Evolutionary conservation across 2,888 invertebrate genomes (phyloP).

Genomic region (Exocentrus adspersus): DNA sequence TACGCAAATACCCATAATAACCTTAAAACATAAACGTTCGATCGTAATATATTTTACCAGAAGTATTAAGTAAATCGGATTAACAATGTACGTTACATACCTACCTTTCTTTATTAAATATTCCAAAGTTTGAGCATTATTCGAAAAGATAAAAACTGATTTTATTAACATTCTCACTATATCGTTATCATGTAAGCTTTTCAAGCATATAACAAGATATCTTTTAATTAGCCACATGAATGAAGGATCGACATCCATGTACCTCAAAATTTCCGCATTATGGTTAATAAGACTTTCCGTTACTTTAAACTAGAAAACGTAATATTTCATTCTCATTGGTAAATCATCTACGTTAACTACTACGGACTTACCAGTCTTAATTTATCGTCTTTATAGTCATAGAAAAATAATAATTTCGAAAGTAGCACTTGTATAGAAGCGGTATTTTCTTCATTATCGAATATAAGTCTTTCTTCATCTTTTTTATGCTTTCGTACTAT

Average conservation of each 20-base stretch:
- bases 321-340: background rate
- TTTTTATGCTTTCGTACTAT: conserved; percentile 75
- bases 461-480: conserved; percentile 73
- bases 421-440: conserved; percentile 69
- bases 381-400: conserved; percentile 74
- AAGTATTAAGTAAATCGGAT: too few species aligned
- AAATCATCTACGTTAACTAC: background rate
- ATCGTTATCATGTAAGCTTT: conserved; percentile 47
- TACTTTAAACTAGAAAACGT: conserved; percentile 58
- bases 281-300: conserved; percentile 62
- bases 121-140: conserved; percentile 64
- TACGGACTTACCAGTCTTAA: conserved; percentile 68
- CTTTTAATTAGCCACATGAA: conserved; percentile 64
- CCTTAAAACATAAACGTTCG: conserved; percentile 59
- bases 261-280: conserved; percentile 45
- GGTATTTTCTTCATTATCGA: conserved; percentile 69
- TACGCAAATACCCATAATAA: conserved; percentile 79
- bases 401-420: conserved; percentile 81
- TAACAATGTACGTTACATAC: too few species aligned
- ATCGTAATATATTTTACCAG: too few species aligned
- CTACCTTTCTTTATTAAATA: conserved; percentile 71
- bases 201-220: conserved; percentile 57
- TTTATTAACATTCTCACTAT: conserved; percentile 77
- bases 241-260: conserved; percentile 54
- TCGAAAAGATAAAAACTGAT: conserved; percentile 80